Evolutionary conservation across 64 coral and sea anemone species (phyloP).

Genomic region (Exaiptasia diaphana): DNA sequence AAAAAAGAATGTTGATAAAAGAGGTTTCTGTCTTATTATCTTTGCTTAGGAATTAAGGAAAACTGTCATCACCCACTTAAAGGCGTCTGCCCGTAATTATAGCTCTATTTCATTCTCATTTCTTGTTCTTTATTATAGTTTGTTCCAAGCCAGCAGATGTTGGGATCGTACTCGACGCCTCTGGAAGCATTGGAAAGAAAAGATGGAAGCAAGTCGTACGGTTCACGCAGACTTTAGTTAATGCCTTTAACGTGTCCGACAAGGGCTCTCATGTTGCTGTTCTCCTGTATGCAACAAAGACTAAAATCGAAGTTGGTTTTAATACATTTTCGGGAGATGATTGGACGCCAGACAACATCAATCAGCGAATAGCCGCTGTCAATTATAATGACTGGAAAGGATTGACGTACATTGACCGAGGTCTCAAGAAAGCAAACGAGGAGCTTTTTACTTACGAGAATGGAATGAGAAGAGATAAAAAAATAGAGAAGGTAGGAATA

Average conservation of each 20-base stretch:
- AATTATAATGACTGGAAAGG: slow-evolving; percentile 15
- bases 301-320: slow-evolving; percentile 11
- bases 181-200: slow-evolving; percentile 35
- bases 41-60: no score
- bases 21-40: no score
- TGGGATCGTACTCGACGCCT: slow-evolving; percentile 51
- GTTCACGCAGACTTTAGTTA: slow-evolving; percentile 16
- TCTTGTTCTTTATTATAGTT: no score
- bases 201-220: background rate
- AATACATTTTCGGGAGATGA: slow-evolving; percentile 2
- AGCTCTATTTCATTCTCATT: no score
- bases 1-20: no score
- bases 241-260: slow-evolving; percentile 18
- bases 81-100: no score
- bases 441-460: background rate
- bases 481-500: slow-evolving; percentile 37
- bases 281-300: slow-evolving; percentile 18
- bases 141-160: slow-evolving; percentile 34
- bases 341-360: slow-evolving; percentile 25
- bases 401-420: slow-evolving; percentile 46
- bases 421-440: slow-evolving; percentile 14
- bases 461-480: slow-evolving; percentile 43
- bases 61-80: no score
- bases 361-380: background rate
- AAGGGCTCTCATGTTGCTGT: slow-evolving; percentile 38